phyloP scores from a whole-genome alignment of 2,888 invertebrate species.

The Phalera bucephala region DNA sequence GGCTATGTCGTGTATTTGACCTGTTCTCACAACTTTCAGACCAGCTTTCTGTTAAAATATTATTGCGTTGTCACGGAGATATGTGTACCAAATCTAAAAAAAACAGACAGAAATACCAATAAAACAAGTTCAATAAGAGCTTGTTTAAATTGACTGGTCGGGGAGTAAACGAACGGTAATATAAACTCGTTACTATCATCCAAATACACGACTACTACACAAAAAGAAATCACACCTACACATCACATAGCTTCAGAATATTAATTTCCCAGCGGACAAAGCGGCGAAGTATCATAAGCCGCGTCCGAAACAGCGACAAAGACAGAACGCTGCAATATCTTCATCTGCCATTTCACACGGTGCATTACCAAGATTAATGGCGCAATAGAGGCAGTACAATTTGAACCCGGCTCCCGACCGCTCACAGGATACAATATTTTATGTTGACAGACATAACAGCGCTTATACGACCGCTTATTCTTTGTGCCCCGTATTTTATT shows the following conservation, averaged over 20 bases:
- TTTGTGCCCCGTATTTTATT: conserved; percentile 83
- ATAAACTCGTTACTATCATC: too few relatives aligned
- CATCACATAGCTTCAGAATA: conserved; percentile 5
- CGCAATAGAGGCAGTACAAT: conserved; percentile 74
- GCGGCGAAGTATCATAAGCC: conserved; percentile 15
- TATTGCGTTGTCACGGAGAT: too few relatives aligned
- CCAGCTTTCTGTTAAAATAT: too few relatives aligned
- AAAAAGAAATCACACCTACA: neutral
- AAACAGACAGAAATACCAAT: too few relatives aligned
- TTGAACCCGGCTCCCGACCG: conserved; percentile 67
- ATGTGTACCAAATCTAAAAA: too few relatives aligned
- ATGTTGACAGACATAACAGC: conserved; percentile 82
- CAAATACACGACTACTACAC: neutral
- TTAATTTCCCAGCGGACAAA: conserved; percentile 37
- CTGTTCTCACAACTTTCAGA: too few relatives aligned
- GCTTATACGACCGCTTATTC: conserved; percentile 82
- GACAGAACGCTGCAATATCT: conserved; percentile 57
- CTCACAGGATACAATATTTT: conserved; percentile 81
- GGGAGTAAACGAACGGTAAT: too few relatives aligned
- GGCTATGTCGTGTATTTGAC: too few relatives aligned
- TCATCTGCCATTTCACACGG: conserved; percentile 72
- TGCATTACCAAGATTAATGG: conserved; percentile 75
- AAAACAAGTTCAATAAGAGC: too few relatives aligned
- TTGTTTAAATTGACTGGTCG: too few relatives aligned
- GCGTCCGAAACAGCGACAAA: conserved; percentile 41